These are phyloP conservation scores for Pseudomugil gertrudae DNA, from an alignment of 2,797 vertebrate species.

Conservation along the genomic window DNA sequence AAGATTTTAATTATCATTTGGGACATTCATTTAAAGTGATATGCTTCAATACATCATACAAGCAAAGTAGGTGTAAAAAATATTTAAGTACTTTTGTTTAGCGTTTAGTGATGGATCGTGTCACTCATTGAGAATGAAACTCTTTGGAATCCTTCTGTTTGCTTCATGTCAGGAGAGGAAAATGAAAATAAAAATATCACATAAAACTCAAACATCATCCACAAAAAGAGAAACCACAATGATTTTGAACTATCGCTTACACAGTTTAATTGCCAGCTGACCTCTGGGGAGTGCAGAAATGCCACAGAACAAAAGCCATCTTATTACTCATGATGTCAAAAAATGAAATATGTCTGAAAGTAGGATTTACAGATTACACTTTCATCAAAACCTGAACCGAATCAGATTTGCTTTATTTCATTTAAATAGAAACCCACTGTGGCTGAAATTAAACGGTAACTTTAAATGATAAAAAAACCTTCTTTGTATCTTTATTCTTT, in stretches of 20 bases:
- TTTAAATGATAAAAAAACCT: neutral
- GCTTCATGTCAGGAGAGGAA: conserved; percentile 1
- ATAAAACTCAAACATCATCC: neutral
- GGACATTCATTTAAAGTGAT: neutral
- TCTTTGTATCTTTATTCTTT: neutral
- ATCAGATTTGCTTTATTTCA: conserved; percentile 35
- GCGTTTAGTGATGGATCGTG: neutral
- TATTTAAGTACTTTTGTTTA: neutral
- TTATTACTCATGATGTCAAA: conserved; percentile 46
- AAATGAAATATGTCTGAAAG: conserved; percentile 29
- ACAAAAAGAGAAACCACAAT: conserved; percentile 26
- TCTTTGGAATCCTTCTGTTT: neutral
- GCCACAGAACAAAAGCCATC: conserved; percentile 38
- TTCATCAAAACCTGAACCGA: conserved; percentile 38
- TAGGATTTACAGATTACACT: conserved; percentile 38
- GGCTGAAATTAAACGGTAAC: conserved; percentile 21
- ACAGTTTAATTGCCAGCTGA: conserved; percentile 46
- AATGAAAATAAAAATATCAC: conserved; percentile 1
- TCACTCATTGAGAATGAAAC: neutral
- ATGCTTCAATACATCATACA: neutral
- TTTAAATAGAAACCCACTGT: conserved; percentile 29
- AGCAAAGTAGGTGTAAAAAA: neutral
- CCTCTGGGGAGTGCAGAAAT: conserved; percentile 40
- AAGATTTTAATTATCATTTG: conserved; percentile 1
- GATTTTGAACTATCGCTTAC: conserved; percentile 7